phyloP scores from a whole-genome alignment of 1,140 invertebrate genomes.

The Oreohelix idahoensis region DNA sequence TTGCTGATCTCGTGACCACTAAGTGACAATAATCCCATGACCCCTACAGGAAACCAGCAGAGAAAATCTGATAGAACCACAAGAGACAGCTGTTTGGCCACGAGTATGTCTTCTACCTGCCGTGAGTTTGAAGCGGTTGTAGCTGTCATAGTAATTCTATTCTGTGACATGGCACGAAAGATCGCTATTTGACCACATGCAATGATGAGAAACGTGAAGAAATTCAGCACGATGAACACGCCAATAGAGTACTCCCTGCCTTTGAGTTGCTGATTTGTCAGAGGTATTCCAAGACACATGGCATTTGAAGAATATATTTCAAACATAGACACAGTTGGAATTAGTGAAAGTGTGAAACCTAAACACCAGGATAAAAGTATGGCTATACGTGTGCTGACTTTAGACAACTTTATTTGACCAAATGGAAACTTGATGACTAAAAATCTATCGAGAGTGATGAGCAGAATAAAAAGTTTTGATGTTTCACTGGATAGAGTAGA shows the following conservation, averaged over 20 bases:
- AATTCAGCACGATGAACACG: constrained; percentile 52
- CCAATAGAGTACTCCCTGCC: constrained; percentile 50
- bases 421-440: constrained; percentile 58
- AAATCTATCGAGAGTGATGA: constrained; percentile 60
- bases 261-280: constrained; percentile 36
- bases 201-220: constrained; percentile 47
- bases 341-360: constrained; percentile 38
- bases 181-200: constrained; percentile 46
- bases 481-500: constrained; percentile 57
- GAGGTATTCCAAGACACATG: constrained; percentile 54
- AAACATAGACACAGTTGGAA: constrained; percentile 49
- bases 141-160: neutral
- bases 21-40: constrained; percentile 47
- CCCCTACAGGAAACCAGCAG: constrained; percentile 24
- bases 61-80: constrained; percentile 20
- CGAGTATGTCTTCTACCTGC: neutral
- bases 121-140: neutral
- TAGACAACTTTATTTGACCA: constrained; percentile 37
- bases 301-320: constrained; percentile 51
- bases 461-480: constrained; percentile 55
- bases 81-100: constrained; percentile 17
- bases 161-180: neutral
- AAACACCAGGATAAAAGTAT: constrained; percentile 40
- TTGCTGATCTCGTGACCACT: constrained; percentile 21
- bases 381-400: constrained; percentile 25